Evolutionary conservation across 1,140 invertebrate species (phyloP).

Genomic region (Drosophila pectinifera): DNA sequence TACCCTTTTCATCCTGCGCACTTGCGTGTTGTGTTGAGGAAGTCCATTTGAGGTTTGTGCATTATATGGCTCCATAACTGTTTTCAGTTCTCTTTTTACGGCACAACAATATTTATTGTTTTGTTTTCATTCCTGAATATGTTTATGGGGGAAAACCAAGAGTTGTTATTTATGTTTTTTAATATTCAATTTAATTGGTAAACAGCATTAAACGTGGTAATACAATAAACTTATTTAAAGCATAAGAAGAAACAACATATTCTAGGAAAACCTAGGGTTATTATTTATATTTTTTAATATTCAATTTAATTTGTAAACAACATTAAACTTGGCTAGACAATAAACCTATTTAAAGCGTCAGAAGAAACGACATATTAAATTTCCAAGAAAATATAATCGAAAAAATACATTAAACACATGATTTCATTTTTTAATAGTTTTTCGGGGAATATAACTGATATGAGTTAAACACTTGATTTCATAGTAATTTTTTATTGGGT

Average conservation of each 20-base stretch:
- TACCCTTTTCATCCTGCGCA: conserved; percentile 1
- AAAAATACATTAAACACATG: not conserved
- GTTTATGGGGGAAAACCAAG: not conserved
- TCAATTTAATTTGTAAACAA: not conserved
- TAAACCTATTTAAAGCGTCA: conserved; percentile 1
- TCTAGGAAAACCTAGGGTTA: not conserved
- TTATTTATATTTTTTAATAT: conserved; percentile 2
- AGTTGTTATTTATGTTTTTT: not conserved
- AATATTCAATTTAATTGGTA: not conserved
- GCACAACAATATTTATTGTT: conserved; percentile 13
- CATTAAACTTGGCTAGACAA: not conserved
- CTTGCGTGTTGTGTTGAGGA: conserved; percentile 12
- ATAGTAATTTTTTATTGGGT: not conserved
- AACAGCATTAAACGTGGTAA: not conserved
- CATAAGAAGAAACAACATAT: not conserved
- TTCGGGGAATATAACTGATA: too few relatives aligned
- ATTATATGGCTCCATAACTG: conserved; percentile 7
- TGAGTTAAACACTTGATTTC: not conserved
- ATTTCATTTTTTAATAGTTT: too few relatives aligned
- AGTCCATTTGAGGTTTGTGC: conserved; percentile 16
- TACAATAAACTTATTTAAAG: conserved; percentile 1
- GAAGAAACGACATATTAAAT: not conserved
- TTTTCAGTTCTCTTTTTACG: conserved; percentile 8
- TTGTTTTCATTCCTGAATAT: conserved; percentile 6
- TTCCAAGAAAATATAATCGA: not conserved